phyloP scores from a whole-genome alignment of 23 tunicate species.

The Pegea sp. region DNA sequence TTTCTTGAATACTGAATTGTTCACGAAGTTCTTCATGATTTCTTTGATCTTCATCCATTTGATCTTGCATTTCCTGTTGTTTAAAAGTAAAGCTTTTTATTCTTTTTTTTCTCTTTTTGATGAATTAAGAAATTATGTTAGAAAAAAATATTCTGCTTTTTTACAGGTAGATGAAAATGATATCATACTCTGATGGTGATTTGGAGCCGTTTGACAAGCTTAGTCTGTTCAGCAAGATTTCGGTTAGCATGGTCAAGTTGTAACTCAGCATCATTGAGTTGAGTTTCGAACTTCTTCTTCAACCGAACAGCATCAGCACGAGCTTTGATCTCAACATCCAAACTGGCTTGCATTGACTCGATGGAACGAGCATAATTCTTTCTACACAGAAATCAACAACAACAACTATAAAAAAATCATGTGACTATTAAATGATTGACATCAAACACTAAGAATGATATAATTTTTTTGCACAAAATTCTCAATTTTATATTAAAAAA shows the following conservation, averaged over 20 bases:
- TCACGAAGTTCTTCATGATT: slow-evolving; percentile 90
- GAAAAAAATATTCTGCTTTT: neutral
- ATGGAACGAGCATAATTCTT: slow-evolving; percentile 86
- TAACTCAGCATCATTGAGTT: slow-evolving; percentile 74
- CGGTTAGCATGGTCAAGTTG: slow-evolving; percentile 89
- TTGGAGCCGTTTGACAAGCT: slow-evolving; percentile 61
- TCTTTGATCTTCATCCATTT: slow-evolving; percentile 94
- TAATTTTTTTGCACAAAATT: too few relatives aligned
- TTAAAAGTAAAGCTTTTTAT: neutral
- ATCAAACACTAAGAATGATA: too few relatives aligned
- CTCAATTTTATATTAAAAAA: too few relatives aligned
- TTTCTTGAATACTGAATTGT: slow-evolving; percentile 88
- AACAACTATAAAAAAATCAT: too few relatives aligned
- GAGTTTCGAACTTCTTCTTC: slow-evolving; percentile 94
- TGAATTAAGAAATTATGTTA: neutral
- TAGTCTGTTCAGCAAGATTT: slow-evolving; percentile 61
- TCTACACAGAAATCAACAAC: slow-evolving; percentile 7
- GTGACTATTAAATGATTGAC: too few relatives aligned
- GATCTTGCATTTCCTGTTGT: slow-evolving; percentile 81
- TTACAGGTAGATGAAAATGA: neutral
- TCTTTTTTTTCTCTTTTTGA: neutral
- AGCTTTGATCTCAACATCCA: slow-evolving; percentile 97
- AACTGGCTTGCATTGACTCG: slow-evolving; percentile 93
- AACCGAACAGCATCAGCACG: slow-evolving; percentile 82
- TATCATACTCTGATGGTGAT: slow-evolving; percentile 53